These are phyloP conservation scores for Rhynchopsitta pachyrhyncha DNA, from an alignment of 2,113 vertebrate species.

Conservation along the genomic window DNA sequence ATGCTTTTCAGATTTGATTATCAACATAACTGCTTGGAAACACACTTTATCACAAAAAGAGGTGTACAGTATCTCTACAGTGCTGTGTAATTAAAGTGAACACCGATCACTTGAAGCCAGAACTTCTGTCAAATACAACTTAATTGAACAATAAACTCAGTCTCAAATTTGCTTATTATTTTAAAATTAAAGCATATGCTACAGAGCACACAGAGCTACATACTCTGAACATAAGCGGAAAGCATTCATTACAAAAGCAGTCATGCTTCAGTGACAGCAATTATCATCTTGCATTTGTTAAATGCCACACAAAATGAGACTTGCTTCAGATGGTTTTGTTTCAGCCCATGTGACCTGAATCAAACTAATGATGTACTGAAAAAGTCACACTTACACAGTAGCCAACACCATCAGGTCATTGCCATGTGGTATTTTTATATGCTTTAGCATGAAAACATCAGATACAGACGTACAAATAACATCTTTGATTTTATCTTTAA, in stretches of 20 bases:
- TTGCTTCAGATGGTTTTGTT: neutral
- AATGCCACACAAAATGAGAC: neutral
- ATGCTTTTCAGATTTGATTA: neutral
- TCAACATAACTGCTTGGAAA: neutral
- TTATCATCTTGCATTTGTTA: neutral
- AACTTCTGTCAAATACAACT: neutral
- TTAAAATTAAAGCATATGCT: neutral
- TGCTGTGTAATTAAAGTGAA: neutral
- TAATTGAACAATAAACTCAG: conserved; percentile 9
- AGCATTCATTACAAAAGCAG: conserved; percentile 24
- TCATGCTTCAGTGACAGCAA: conserved; percentile 14
- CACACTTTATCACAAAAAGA: neutral
- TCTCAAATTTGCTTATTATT: conserved; percentile 30
- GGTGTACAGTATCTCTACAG: neutral
- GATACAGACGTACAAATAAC: neutral
- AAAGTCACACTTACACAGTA: neutral
- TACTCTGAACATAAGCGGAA: neutral
- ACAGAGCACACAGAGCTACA: neutral
- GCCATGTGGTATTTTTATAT: neutral
- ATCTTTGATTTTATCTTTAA: neutral
- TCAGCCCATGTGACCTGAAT: neutral
- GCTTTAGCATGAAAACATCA: neutral
- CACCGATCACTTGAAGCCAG: neutral
- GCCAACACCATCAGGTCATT: neutral
- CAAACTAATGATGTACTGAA: neutral